A percentile compares a stretch with the other conserved stretches of the same genome.
These are phyloP conservation scores for Phytoseiulus persimilis DNA, from an alignment of 2,888 invertebrate species.

Conservation along the genomic window DNA sequence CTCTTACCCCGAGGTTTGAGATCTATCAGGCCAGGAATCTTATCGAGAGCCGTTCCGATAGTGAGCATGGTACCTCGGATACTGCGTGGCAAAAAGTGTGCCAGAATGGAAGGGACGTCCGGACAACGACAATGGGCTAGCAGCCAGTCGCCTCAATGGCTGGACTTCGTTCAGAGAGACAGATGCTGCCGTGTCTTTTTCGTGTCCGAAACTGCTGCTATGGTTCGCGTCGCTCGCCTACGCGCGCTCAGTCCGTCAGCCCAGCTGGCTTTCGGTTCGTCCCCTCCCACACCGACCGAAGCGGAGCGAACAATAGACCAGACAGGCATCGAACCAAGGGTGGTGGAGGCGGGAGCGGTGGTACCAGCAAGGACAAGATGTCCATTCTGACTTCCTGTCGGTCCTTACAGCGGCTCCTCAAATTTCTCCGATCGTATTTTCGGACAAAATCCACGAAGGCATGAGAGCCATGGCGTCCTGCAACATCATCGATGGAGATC, in stretches of 20 bases:
- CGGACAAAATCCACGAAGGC: conserved; percentile 46
- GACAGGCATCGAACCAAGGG: neutral
- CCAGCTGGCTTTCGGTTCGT: neutral
- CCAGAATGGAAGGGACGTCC: neutral
- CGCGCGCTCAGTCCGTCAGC: neutral
- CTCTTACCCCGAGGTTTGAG: no score
- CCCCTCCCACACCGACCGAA: neutral
- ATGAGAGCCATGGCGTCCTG: conserved; percentile 46
- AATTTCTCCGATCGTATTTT: conserved; percentile 45
- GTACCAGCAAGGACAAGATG: neutral
- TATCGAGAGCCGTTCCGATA: neutral
- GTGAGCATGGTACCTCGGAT: neutral
- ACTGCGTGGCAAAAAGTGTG: neutral
- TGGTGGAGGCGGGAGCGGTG: neutral
- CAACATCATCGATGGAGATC: conserved; percentile 48
- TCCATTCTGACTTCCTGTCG: neutral
- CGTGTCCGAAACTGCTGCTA: neutral
- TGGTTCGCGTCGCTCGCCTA: neutral
- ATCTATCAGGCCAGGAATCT: neutral
- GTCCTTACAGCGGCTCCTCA: conserved; percentile 45
- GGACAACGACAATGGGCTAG: neutral
- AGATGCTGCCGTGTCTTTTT: neutral
- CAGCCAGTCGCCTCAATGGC: neutral
- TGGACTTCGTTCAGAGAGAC: neutral
- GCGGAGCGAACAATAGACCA: neutral